Evolutionary conservation across 2,797 vertebrate species (phyloP), one percentile per base, ranked within the genome.

Genomic region (Fundulus diaphanus): DNA sequence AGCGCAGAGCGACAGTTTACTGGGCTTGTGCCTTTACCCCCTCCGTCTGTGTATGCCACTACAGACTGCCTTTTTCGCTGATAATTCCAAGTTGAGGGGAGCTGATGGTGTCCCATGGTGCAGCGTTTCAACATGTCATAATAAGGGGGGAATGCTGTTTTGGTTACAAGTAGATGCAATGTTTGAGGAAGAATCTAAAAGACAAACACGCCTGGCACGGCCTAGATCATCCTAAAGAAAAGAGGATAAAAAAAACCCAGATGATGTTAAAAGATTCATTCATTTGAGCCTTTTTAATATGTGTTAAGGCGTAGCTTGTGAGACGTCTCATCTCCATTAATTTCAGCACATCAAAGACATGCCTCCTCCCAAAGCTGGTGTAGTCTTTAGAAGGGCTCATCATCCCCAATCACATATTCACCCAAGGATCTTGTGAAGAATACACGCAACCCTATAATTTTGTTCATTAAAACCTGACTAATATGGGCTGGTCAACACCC

Each of bases 271-370:
- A 92, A 90, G 86, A 87, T 82, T 87, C 69, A 77, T 92, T 89
- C 88, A 74, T 87, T 85, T 76, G 82, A 91, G 86, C 67, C 87
- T 89, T 82, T 93, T 93, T 93, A 92, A 92, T 94, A 92, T 92
- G 92, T 91, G 92, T 86, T 92, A 88, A 87, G 85, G 85, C 88
- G 44, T 87, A 91, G 90, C 88, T 90, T 83, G 88, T 87, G 89
- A 93, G 88, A 89, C 88, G 85, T 88, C 84, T 86, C 79, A 81
- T 91, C 89, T 88, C 71, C 87, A 90, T 92, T 92, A 92, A 93
- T 94, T 91, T 92, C 77, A 74, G 79, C 87, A 92, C 93, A 93
- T 95, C 93, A 93, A 92, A 94, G 93, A 89, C 87, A 80, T 84
- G 82, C 91, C 87, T 93, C 87, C 83, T 93, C 90, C 89, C 84